phyloP scores from a whole-genome alignment of 2,113 vertebrate species.

The Bungarus multicinctus region DNA sequence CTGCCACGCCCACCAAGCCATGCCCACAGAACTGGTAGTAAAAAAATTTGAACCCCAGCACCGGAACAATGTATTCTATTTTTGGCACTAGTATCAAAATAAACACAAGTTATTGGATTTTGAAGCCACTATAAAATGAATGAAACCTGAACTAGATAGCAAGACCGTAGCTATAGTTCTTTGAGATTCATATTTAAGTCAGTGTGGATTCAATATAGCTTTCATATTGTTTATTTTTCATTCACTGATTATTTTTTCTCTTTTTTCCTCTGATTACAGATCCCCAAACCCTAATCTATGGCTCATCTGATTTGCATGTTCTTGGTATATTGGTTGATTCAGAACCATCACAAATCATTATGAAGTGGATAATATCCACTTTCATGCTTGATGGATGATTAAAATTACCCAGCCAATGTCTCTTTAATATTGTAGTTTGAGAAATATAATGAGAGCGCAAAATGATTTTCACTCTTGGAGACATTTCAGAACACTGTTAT shows the following conservation, averaged over 20 bases:
- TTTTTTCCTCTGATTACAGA: slow-evolving; percentile 44
- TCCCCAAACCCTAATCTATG: slow-evolving; percentile 48
- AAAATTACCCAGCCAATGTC: slow-evolving; percentile 35
- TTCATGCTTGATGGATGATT: slow-evolving; percentile 38
- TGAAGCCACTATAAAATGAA: background rate
- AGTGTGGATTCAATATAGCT: background rate
- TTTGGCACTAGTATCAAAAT: background rate
- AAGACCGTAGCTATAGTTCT: background rate
- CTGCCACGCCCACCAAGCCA: too few species aligned
- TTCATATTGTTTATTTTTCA: slow-evolving; percentile 26
- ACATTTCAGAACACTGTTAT: background rate
- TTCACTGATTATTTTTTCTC: background rate
- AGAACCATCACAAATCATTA: slow-evolving; percentile 49
- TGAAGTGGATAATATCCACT: slow-evolving; percentile 45
- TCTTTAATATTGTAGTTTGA: background rate
- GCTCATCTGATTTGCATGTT: slow-evolving; percentile 43
- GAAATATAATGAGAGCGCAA: slow-evolving; percentile 28
- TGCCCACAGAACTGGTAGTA: too few species aligned
- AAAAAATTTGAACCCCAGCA: too few species aligned
- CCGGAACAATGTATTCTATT: background rate
- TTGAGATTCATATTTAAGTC: background rate
- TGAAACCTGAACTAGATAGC: background rate
- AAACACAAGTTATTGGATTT: background rate
- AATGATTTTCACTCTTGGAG: slow-evolving; percentile 17
- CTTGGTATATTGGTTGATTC: slow-evolving; percentile 51